phyloP scores from a whole-genome alignment of 1,140 invertebrate species.

The Phocides pigmalion region DNA sequence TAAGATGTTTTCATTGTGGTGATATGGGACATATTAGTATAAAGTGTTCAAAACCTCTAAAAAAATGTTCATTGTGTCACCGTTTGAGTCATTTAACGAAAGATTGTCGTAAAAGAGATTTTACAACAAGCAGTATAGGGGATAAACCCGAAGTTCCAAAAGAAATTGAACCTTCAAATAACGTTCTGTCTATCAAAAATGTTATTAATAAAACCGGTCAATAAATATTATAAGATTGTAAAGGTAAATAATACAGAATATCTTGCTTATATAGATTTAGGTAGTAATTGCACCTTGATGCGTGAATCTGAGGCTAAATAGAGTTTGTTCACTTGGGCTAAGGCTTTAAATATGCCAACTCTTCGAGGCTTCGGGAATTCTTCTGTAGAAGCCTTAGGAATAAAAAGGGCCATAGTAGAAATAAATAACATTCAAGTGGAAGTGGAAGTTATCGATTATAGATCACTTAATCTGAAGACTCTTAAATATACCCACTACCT shows the following conservation, averaged over 20 bases:
- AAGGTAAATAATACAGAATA: neutral
- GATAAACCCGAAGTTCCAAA: neutral
- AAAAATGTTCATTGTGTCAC: neutral
- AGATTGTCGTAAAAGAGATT: constrained; percentile 12
- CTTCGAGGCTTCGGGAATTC: constrained; percentile 18
- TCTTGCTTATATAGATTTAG: constrained; percentile 11
- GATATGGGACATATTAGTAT: constrained; percentile 16
- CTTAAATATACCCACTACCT: constrained; percentile 10
- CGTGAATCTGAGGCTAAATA: neutral
- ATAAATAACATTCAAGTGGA: neutral
- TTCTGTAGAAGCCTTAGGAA: constrained; percentile 2
- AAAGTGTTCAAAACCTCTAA: constrained; percentile 12
- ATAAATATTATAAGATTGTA: neutral
- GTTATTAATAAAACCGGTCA: neutral
- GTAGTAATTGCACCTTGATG: constrained; percentile 5
- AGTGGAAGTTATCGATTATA: no score
- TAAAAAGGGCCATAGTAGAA: neutral
- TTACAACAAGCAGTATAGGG: neutral
- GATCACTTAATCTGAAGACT: no score
- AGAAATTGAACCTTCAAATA: no score
- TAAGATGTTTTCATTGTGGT: constrained; percentile 11
- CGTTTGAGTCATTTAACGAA: constrained; percentile 4
- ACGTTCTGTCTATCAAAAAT: no score
- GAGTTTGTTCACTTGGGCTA: neutral
- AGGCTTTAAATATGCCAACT: neutral